Conservation (phyloP, 2,113 vertebrate genomes). For the Bufo bufo region DNA sequence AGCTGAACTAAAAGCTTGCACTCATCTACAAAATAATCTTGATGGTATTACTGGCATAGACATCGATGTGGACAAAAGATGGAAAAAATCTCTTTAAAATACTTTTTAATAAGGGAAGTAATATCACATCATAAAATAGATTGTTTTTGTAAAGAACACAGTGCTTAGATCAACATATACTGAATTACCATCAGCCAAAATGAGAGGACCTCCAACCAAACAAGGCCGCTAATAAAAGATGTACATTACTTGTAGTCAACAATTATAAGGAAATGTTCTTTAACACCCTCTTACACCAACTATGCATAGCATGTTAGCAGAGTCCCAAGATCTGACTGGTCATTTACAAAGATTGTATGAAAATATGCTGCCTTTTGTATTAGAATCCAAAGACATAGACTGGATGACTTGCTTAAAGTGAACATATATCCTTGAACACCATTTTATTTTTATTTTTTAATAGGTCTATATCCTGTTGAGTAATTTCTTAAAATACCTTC, state of each 20-base stretch:
- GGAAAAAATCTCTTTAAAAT: conserved; percentile 24
- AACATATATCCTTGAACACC: too few species aligned
- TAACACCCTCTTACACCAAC: background rate
- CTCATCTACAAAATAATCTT: conserved; percentile 50
- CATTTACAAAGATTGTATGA: background rate
- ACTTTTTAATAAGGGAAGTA: conserved; percentile 49
- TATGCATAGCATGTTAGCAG: background rate
- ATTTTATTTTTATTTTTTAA: too few species aligned
- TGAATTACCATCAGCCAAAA: background rate
- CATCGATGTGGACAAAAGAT: conserved; percentile 24
- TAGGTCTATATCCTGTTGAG: too few species aligned
- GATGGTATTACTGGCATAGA: conserved; percentile 46
- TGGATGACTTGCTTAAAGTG: background rate
- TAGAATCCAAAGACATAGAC: background rate
- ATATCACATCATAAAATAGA: conserved; percentile 41
- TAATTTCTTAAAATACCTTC: too few species aligned
- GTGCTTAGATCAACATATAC: conserved; percentile 12
- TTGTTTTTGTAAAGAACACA: conserved; percentile 43
- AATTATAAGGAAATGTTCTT: background rate
- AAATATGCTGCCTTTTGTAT: background rate
- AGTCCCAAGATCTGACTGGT: background rate
- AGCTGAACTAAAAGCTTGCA: conserved; percentile 35
- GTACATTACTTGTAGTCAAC: background rate
- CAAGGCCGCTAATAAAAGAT: background rate
- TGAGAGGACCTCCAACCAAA: background rate